A percentile compares a stretch with the other conserved stretches of the same genome.
phyloP scores from a whole-genome alignment of 2,113 vertebrate genomes.

The Hemibagrus wyckioides region DNA sequence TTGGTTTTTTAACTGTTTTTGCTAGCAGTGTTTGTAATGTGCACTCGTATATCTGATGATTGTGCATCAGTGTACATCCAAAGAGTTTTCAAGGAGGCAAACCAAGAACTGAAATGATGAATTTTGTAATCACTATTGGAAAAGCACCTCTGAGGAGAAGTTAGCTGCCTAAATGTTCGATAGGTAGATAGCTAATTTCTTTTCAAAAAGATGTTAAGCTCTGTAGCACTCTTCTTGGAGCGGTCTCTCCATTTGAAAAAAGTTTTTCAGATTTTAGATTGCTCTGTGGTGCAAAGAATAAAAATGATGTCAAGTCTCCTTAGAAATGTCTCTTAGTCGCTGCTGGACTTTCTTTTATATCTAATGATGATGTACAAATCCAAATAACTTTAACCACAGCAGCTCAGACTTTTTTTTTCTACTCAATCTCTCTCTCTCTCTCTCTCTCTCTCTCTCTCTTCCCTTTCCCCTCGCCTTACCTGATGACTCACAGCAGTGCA shows the following conservation, averaged over 20 bases:
- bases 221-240: background rate
- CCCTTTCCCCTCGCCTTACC: background rate
- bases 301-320: background rate
- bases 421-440: too few species aligned
- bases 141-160: too few species aligned
- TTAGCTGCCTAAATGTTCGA: background rate
- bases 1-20: background rate
- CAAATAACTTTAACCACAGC: background rate
- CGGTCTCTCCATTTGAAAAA: background rate
- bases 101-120: background rate
- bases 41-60: background rate
- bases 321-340: background rate
- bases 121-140: background rate
- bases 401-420: background rate
- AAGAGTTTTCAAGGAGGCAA: background rate
- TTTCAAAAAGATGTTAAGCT: background rate
- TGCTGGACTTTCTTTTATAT: background rate
- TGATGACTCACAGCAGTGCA: background rate
- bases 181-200: background rate
- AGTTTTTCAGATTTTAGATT: background rate
- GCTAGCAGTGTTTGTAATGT: background rate
- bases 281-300: background rate
- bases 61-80: background rate
- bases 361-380: background rate
- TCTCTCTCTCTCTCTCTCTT: too few species aligned